Evolutionary conservation across 2,888 invertebrate genomes (phyloP).

Genomic region (Diaprepes abbreviatus): DNA sequence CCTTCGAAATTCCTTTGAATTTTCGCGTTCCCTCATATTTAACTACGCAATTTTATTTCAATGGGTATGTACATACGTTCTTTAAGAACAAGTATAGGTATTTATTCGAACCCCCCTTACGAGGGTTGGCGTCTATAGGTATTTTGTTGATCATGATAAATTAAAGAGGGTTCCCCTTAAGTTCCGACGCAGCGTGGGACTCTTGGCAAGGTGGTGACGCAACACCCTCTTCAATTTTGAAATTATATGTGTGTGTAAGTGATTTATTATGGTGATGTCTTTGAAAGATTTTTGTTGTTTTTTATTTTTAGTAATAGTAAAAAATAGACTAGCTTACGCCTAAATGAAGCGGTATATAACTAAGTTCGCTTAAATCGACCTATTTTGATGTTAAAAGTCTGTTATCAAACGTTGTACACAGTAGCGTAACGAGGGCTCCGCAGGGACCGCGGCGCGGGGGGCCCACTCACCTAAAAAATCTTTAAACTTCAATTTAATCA

Average conservation of each 20-base stretch:
- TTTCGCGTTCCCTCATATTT: conserved; percentile 9
- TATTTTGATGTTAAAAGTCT: too few species aligned
- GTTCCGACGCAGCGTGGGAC: conserved; percentile 44
- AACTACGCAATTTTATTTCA: conserved; percentile 18
- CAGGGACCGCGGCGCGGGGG: too few species aligned
- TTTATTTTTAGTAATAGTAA: too few species aligned
- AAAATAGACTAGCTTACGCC: too few species aligned
- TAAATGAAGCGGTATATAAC: too few species aligned
- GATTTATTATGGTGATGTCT: not conserved
- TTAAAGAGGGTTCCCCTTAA: conserved; percentile 35
- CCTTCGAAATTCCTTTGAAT: conserved; percentile 17
- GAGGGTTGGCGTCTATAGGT: conserved; percentile 27
- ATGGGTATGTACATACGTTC: conserved; percentile 21
- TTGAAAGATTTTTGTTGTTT: not conserved
- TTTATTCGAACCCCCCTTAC: conserved; percentile 35
- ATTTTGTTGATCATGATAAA: conserved; percentile 45
- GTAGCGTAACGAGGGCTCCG: too few species aligned
- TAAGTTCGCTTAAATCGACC: too few species aligned
- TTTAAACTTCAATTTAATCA: too few species aligned
- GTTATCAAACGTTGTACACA: too few species aligned
- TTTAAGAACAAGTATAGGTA: conserved; percentile 38
- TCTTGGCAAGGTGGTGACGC: conserved; percentile 44
- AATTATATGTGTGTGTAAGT: not conserved
- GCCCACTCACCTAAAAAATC: too few species aligned
- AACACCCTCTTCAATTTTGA: conserved; percentile 27